Evolutionary conservation across 2,113 vertebrate genomes (phyloP).

Genomic region (Sitta europaea): DNA sequence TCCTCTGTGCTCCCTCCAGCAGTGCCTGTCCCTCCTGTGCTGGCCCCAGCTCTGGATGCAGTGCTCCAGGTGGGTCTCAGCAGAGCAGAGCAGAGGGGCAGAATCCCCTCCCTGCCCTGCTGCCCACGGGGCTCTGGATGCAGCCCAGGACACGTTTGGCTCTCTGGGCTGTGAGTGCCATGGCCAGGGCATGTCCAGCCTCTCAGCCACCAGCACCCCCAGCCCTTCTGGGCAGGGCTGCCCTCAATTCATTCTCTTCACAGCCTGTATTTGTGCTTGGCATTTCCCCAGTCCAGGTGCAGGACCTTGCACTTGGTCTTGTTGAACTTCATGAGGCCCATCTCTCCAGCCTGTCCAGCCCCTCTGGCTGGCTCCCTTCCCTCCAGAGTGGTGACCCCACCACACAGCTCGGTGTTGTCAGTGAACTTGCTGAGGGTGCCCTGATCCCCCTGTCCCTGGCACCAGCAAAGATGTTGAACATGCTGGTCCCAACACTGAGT

Average conservation of each 20-base stretch:
- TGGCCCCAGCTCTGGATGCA: neutral
- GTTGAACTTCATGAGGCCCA: neutral
- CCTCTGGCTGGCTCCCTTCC: neutral
- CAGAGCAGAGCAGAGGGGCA: neutral
- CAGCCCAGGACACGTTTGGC: neutral
- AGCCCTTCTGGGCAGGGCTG: neutral
- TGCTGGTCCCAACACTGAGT: too few species aligned
- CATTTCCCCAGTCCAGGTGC: fast-evolving
- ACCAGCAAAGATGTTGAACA: neutral
- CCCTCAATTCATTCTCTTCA: neutral
- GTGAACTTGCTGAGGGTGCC: neutral
- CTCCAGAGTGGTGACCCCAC: neutral
- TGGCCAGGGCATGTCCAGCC: neutral
- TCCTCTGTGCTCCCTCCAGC: fast-evolving
- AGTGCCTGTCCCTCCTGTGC: neutral
- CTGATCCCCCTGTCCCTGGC: neutral
- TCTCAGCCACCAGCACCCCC: neutral
- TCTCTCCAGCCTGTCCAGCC: neutral
- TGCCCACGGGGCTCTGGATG: neutral
- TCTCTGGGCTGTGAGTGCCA: neutral
- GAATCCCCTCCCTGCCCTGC: neutral
- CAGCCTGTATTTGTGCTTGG: neutral
- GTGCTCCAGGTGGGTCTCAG: neutral
- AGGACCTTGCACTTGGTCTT: neutral
- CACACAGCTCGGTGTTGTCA: neutral